Evolutionary conservation across 2,797 vertebrate species (phyloP).

Genomic region (Pitangus sulphuratus): DNA sequence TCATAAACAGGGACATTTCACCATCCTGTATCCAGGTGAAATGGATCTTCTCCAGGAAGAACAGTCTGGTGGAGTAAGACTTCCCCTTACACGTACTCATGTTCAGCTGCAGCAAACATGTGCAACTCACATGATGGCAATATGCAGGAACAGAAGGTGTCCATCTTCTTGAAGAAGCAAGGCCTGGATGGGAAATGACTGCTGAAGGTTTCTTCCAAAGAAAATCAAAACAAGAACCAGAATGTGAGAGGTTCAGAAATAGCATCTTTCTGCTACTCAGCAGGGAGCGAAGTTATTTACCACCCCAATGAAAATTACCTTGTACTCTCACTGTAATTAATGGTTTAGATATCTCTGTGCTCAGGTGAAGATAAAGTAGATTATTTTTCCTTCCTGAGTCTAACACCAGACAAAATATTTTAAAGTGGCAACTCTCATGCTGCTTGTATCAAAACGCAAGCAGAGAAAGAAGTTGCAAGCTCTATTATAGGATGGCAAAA

Average conservation of each 20-base stretch:
- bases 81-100: neutral
- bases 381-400: neutral
- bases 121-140: neutral
- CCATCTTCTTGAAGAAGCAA: neutral
- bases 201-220: neutral
- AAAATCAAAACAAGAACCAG: neutral
- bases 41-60: neutral
- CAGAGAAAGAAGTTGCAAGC: neutral
- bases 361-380: neutral
- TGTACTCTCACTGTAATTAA: neutral
- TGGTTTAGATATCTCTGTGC: neutral
- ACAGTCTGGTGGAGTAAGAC: neutral
- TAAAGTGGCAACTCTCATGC: neutral
- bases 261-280: neutral
- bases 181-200: neutral
- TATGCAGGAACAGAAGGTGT: conserved; percentile 7
- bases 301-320: neutral
- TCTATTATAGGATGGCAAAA: neutral
- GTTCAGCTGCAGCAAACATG: neutral
- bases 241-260: neutral
- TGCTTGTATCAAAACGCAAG: neutral
- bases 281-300: neutral
- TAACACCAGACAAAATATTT: neutral
- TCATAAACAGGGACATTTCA: neutral
- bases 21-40: neutral